Base-by-base conservation (phyloP, 2,888 invertebrate genomes). In the Frankliniella fusca region DNA sequence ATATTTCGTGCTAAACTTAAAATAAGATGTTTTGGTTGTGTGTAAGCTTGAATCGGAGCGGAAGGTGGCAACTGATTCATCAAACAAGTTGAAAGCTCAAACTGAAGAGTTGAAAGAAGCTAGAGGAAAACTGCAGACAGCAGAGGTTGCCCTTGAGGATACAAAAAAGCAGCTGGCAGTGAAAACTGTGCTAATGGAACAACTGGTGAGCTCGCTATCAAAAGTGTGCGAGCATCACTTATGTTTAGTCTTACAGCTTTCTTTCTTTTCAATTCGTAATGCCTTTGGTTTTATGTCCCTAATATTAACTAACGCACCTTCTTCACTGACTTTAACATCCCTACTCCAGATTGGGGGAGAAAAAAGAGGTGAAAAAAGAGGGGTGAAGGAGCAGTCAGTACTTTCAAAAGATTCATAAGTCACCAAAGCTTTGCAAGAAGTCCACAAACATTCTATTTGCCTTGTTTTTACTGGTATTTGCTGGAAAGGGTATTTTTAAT, bases 101-200 rank as follows among this genome's bases (percentile, higher is more conserved):
- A 89, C 89, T 87, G 90, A 90, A 84, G 88, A 87, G 86, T 87
- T 90, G 27, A 76, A 76, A 76, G 70, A 76, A 8, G 27, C 27
- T 23, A 9, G 23, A 10, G 27, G 12, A 10, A 76, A 76, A 27
- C 27, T 76, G 27, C 70, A 27, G 12, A 27, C 23, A 12, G 27
- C 27, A 27, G 27, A 76, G 70, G 27, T 1, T 27, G 10, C 70
- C 27, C 91, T 83, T 87, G 89, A 84, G 90, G 88, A 86, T 89
- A 90, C 87, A 85, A 90, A 85, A 86, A 85, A 86, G 27, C 87
- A 92, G 87, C 89, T 92, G 85, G 90, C 89, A 81, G 90, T 91
- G 65, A 92, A 92, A 89, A 90, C 91, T 85, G 89, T 89, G 86
- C 90, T 91, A 87, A 90, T 93, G 84, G 90, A 92, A 85, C 91